Base-by-base conservation (phyloP, 2,797 vertebrate genomes). In the Sparidentex hasta region DNA sequence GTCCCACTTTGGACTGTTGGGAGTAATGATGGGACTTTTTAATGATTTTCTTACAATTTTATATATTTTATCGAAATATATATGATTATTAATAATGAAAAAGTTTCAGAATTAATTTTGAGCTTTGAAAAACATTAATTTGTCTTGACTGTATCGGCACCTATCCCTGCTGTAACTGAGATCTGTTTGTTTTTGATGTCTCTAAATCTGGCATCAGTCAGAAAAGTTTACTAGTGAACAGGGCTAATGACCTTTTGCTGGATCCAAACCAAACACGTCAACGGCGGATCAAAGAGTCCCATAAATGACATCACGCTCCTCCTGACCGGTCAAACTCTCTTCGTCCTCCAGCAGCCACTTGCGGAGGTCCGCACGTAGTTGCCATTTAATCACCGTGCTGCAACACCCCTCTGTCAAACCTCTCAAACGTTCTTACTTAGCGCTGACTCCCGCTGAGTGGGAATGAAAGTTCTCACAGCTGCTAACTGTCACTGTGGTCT, bases 391-490 rank as follows among this genome's bases (percentile, higher is more conserved):
- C 90, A 88, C 47, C 9, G 67, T 62, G 70, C 85, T 58, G 86
- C 83, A 80, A 91, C 92, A 91, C 89, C 76, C 75, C 81, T 81
- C 86, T 91, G 92, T 93, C 92, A 93, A 92, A 92, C 84, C 85
- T 85, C 85, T 88, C 80, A 78, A 76, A 89, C n/a, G 50, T 25
- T 87, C 76, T 84, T 88, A 75, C 86, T 88, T 80, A 85, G 85
- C 70, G 21, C 70, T 43, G 81, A 85, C 88, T 91, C 92, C 77
- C 66, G 71, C 81, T 73, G 90, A 83, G 90, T 68, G 87, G 81
- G 85, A 91, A 88, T 89, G 82, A 92, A 92, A 93, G 90, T 94
- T 93, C 89, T 82, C 89, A 82, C 94, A 95, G 93, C 93, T 94
- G 94, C 90, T 94, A 71, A 87, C 90, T 93, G 93, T 94, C 94